Evolutionary conservation across 1,140 invertebrate genomes (phyloP).

Genomic region (Musca domestica): DNA sequence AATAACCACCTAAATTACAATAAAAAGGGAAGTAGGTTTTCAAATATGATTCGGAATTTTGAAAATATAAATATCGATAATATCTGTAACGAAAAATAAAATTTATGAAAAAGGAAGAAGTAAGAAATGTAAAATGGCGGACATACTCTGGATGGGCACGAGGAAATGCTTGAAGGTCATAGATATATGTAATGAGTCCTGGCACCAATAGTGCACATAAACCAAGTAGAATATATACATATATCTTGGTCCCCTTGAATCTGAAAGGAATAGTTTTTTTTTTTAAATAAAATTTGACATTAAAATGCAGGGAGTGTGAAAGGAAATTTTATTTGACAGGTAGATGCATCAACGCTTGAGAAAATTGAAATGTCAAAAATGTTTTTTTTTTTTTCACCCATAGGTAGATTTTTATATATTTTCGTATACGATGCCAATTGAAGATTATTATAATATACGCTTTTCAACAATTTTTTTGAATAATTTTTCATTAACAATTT

Average conservation of each 20-base stretch:
- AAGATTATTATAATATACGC: no score
- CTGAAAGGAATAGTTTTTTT: no score
- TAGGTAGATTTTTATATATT: no score
- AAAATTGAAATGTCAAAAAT: no score
- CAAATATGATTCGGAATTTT: neutral
- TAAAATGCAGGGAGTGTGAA: no score
- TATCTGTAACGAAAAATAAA: neutral
- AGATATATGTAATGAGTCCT: neutral
- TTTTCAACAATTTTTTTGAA: no score
- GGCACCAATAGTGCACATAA: neutral
- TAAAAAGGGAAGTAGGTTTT: neutral
- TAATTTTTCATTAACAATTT: no score
- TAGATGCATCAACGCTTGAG: no score
- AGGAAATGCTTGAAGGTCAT: neutral
- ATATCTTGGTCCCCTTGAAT: neutral
- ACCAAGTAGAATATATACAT: neutral
- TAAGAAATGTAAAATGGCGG: neutral
- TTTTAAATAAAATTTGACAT: no score
- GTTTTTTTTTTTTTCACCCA: no score
- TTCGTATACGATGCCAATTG: no score
- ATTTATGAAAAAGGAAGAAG: neutral
- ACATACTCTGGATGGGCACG: neutral
- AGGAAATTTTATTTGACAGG: no score
- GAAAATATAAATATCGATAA: constrained; percentile 31
- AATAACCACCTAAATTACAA: constrained; percentile 13